Conservation (phyloP, 2,113 vertebrate genomes). For the Catagonus wagneri region DNA sequence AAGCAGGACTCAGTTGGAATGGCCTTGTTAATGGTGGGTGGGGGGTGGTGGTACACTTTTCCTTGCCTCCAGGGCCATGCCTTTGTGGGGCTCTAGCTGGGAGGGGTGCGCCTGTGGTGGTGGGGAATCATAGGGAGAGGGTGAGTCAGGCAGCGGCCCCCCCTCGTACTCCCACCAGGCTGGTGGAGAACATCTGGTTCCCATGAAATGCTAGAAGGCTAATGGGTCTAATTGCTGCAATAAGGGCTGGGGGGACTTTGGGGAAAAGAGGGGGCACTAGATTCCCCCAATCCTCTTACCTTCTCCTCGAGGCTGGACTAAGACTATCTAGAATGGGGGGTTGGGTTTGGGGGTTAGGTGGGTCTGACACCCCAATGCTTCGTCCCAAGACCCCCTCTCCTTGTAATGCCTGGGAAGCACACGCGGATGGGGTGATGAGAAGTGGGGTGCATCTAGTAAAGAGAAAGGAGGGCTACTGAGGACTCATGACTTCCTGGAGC, state of each 20-base stretch:
- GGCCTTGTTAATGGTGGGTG: neutral
- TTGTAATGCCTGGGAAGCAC: neutral
- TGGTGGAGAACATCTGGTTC: constrained; percentile 83
- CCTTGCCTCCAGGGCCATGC: constrained; percentile 23
- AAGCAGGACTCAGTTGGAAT: neutral
- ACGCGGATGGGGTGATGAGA: constrained; percentile 56
- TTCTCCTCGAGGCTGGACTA: constrained; percentile 61
- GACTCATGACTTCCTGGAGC: constrained; percentile 72
- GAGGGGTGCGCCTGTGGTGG: constrained; percentile 40
- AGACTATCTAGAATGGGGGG: constrained; percentile 46
- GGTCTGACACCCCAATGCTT: neutral
- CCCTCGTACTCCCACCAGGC: constrained; percentile 70
- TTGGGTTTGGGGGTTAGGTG: constrained; percentile 24
- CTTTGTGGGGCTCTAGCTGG: constrained; percentile 59
- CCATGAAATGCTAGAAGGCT: constrained; percentile 85
- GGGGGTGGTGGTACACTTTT: neutral
- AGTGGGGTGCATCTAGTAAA: constrained; percentile 80
- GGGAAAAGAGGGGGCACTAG: constrained; percentile 76
- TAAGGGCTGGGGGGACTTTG: constrained; percentile 79
- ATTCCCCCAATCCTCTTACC: constrained; percentile 59
- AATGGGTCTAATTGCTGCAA: constrained; percentile 85
- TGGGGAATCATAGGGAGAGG: constrained; percentile 73
- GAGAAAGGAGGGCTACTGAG: constrained; percentile 66
- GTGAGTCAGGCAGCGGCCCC: constrained; percentile 78
- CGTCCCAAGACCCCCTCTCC: neutral